Evolutionary conservation across 1,140 invertebrate species (phyloP).

Genomic region (Heliconius hermathena): DNA sequence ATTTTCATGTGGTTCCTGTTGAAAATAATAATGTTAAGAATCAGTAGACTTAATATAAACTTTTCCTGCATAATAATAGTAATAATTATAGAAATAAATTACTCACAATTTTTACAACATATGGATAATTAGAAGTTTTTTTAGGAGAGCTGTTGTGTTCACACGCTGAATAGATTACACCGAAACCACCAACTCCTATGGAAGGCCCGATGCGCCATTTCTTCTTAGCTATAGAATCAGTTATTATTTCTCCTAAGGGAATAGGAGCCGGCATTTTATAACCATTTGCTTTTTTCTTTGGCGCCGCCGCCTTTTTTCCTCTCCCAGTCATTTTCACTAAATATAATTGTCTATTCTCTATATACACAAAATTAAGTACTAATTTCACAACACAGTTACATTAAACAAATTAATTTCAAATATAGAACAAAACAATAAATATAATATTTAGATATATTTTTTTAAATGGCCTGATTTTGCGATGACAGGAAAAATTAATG

Average conservation of each 20-base stretch:
- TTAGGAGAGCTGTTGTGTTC: constrained; percentile 81
- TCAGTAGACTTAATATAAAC: background rate
- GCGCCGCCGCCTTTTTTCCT: constrained; percentile 73
- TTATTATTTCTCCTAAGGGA: constrained; percentile 88
- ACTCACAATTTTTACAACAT: constrained; percentile 91
- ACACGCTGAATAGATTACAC: constrained; percentile 92
- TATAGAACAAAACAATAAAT: constrained; percentile 14
- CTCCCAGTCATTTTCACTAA: constrained; percentile 56
- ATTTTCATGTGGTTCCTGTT: constrained; percentile 94
- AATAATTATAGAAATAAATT: background rate
- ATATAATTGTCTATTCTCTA: background rate
- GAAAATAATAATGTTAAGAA: constrained; percentile 44
- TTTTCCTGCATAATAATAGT: background rate
- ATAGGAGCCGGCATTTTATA: constrained; percentile 90
- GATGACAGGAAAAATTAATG: too few species aligned
- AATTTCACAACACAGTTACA: constrained; percentile 4
- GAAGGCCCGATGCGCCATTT: constrained; percentile 93
- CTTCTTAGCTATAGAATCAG: constrained; percentile 86
- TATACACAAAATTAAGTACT: constrained; percentile 18
- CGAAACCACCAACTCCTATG: constrained; percentile 96
- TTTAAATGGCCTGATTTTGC: too few species aligned
- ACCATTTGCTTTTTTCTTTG: constrained; percentile 84
- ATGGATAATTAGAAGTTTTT: constrained; percentile 82
- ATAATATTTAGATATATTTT: constrained; percentile 7
- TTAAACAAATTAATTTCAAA: constrained; percentile 14